Evolutionary conservation across 2,113 vertebrate species (phyloP).

Genomic region (Capricornis sumatraensis): DNA sequence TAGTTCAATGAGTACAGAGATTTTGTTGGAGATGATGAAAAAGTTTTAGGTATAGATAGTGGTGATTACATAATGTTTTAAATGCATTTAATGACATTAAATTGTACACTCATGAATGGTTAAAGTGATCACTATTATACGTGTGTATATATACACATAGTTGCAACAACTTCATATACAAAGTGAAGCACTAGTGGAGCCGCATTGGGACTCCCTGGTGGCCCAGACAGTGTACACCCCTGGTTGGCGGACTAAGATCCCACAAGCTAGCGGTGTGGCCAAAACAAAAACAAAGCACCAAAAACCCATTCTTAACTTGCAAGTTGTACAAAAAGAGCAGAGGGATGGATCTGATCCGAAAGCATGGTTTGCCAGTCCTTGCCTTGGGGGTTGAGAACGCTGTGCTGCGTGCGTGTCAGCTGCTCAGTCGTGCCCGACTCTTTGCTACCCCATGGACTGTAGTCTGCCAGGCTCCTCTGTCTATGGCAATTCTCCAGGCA

Average conservation of each 20-base stretch:
- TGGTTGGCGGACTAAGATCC: background rate
- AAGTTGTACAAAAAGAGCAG: background rate
- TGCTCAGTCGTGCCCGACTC: accelerated
- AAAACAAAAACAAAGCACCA: background rate
- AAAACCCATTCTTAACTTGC: background rate
- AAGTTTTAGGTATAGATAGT: background rate
- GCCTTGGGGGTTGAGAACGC: background rate
- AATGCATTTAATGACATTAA: background rate
- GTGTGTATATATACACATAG: background rate
- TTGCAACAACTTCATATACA: background rate
- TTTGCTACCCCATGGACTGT: background rate
- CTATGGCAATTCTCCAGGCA: background rate
- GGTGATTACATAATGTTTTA: background rate
- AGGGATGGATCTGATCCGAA: background rate
- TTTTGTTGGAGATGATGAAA: background rate
- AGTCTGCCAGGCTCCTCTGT: background rate
- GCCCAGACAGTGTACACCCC: background rate
- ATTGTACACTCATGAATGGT: background rate
- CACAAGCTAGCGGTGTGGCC: background rate
- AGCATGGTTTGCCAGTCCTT: background rate
- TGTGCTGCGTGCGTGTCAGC: background rate
- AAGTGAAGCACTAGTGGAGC: background rate
- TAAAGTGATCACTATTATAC: background rate
- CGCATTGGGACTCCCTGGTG: background rate
- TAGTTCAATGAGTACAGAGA: background rate